Conservation (phyloP, 2,888 invertebrate species). For the Sisyra terminalis region DNA sequence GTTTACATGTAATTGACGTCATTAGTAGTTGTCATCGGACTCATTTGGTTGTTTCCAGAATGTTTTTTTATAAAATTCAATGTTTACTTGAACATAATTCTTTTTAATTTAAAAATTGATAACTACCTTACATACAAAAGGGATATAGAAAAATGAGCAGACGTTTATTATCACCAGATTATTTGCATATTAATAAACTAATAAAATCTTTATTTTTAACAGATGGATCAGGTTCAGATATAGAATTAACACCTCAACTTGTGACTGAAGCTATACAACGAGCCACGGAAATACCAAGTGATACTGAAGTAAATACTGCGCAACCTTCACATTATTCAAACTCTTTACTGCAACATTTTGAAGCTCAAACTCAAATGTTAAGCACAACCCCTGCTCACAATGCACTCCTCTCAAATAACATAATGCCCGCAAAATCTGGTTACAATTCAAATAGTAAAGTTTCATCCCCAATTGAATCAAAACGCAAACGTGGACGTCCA, state of each 20-base stretch:
- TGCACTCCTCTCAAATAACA: not conserved
- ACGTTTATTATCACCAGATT: too few species aligned
- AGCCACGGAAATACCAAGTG: slow-evolving; percentile 56
- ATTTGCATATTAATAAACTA: too few species aligned
- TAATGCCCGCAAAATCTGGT: too few species aligned
- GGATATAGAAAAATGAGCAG: too few species aligned
- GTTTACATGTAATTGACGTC: too few species aligned
- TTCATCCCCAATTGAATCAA: slow-evolving; percentile 15
- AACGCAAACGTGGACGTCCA: slow-evolving; percentile 40
- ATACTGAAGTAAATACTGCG: slow-evolving; percentile 44
- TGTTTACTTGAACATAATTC: too few species aligned
- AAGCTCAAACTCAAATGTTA: slow-evolving; percentile 57
- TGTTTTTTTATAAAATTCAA: too few species aligned
- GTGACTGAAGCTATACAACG: slow-evolving; percentile 64
- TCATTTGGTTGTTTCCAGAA: too few species aligned
- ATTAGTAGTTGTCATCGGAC: too few species aligned
- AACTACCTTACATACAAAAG: too few species aligned
- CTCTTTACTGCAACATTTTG: slow-evolving; percentile 57
- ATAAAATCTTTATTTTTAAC: slow-evolving; percentile 1
- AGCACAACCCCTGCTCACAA: slow-evolving; percentile 30
- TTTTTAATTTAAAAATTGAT: too few species aligned
- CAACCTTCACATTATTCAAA: slow-evolving; percentile 28
- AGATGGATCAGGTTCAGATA: slow-evolving; percentile 53
- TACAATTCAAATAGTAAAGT: not conserved
- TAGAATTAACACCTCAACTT: slow-evolving; percentile 55